Conservation (phyloP, 2,888 invertebrate species). For the Prosapia bicincta region DNA sequence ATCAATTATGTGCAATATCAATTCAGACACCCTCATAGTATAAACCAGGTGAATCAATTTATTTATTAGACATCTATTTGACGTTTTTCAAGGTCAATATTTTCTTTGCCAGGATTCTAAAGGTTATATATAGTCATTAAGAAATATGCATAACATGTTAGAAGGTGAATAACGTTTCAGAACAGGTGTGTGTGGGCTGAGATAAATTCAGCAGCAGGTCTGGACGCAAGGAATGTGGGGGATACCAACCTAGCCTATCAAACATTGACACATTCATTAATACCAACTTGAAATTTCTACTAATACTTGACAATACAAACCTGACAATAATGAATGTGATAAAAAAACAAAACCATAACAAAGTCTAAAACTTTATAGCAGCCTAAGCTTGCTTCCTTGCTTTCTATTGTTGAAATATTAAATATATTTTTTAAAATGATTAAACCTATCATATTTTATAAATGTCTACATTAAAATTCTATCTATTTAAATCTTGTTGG, state of each 20-base stretch:
- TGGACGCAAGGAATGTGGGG: background rate
- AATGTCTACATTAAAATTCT: background rate
- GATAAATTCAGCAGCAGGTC: background rate
- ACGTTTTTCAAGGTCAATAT: background rate
- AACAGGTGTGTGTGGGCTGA: background rate
- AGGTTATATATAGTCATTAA: background rate
- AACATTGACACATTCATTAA: background rate
- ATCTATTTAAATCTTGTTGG: background rate
- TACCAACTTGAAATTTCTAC: background rate
- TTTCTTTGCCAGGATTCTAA: background rate
- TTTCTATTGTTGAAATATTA: too few relatives aligned
- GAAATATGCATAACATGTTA: constrained; percentile 2
- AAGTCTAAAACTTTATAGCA: too few relatives aligned
- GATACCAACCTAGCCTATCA: background rate
- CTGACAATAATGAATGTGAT: background rate
- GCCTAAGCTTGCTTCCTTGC: too few relatives aligned
- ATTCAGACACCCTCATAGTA: too few relatives aligned
- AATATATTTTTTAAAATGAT: too few relatives aligned
- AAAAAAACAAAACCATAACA: background rate
- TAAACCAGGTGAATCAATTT: background rate
- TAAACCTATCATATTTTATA: background rate
- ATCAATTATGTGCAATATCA: too few relatives aligned
- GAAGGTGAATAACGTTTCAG: background rate
- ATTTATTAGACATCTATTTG: background rate
- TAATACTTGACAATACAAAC: background rate